Percentiles rank a stretch among this genome's conserved stretches.
phyloP scores from a whole-genome alignment of 2,797 vertebrate species.

The Eulemur mongoz region DNA sequence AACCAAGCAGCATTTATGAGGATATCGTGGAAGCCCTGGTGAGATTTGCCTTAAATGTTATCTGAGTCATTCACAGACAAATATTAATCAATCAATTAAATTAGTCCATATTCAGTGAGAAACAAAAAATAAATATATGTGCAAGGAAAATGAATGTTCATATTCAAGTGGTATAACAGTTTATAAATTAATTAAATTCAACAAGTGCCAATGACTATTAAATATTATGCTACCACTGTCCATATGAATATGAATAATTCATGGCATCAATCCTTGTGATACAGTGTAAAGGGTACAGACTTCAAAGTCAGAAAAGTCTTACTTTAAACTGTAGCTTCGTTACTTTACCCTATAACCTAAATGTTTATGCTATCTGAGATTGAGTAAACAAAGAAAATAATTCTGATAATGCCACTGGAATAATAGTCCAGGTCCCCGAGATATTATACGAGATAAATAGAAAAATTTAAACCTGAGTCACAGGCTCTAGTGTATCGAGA shows the following conservation, averaged over 20 bases:
- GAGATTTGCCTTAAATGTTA: neutral
- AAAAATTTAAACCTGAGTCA: neutral
- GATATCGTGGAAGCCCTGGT: neutral
- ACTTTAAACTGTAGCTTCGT: neutral
- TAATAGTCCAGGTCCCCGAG: neutral
- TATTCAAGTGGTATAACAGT: neutral
- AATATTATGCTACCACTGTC: neutral
- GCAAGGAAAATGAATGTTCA: neutral
- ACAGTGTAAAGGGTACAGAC: neutral
- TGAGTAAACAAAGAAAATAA: neutral
- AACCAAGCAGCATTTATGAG: neutral
- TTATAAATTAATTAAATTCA: neutral
- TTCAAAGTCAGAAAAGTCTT: neutral
- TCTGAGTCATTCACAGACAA: neutral
- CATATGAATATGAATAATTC: neutral
- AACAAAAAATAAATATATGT: neutral
- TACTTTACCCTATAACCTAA: neutral
- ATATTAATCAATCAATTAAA: neutral
- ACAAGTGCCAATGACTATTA: neutral
- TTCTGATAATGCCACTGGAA: neutral
- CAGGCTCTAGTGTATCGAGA: accelerated
- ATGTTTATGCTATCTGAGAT: neutral
- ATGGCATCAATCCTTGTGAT: accelerated
- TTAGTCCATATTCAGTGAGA: neutral
- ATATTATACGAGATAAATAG: neutral